Evolutionary conservation across 2,797 vertebrate species (phyloP), one percentile per base, ranked within the genome.

Genomic region (Coilia nasus): DNA sequence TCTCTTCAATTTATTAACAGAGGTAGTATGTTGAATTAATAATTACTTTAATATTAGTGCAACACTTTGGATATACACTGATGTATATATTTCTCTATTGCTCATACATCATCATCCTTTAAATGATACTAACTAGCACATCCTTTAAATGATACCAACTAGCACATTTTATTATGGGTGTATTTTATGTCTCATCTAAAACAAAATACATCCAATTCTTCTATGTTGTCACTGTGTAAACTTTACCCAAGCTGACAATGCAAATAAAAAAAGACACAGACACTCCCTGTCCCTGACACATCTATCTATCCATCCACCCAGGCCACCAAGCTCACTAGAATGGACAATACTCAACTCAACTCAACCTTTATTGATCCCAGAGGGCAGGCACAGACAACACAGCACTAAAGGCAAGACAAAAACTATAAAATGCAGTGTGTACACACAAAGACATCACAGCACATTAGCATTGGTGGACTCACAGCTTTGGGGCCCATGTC

Each of bases 401-500:
- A n/a, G n/a, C n/a, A n/a, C n/a, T n/a, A n/a, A n/a, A n/a, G n/a
- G n/a, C n/a, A n/a, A n/a, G n/a, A n/a, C n/a, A n/a, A n/a, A n/a
- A n/a, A n/a, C n/a, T n/a, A n/a, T n/a, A n/a, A n/a, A n/a, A n/a
- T n/a, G n/a, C n/a, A n/a, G n/a, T n/a, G n/a, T n/a, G n/a, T n/a
- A n/a, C n/a, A n/a, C n/a, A n/a, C n/a, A n/a, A n/a, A n/a, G n/a
- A n/a, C n/a, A n/a, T n/a, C n/a, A n/a, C n/a, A n/a, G n/a, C n/a
- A n/a, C n/a, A n/a, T n/a, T n/a, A n/a, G n/a, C n/a, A n/a, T n/a
- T n/a, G n/a, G 14, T 25, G 64, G 28, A 88, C 93, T 96, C 93
- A 98, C 97, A 60, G 96, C 96, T 94, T 97, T 97, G 83, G 96
- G 94, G 19, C 97, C 97, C 25, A 96, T 93, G 89, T 98, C 96